Evolutionary conservation across 1,140 invertebrate genomes (phyloP).

Genomic region (Drosophila watanabei): DNA sequence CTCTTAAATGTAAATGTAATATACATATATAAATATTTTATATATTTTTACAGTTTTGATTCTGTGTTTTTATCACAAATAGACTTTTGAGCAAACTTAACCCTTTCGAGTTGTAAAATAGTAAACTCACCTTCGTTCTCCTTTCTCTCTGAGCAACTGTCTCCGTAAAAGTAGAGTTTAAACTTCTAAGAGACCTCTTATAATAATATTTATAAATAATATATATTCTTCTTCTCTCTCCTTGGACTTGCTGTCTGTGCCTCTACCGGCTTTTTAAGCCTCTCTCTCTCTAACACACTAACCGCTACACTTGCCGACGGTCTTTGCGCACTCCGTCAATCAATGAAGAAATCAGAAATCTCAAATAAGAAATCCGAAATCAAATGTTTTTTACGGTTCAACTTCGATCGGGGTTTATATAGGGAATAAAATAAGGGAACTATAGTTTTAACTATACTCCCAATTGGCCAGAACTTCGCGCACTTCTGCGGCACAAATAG

Average conservation of each 20-base stretch:
- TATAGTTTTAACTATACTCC: constrained; percentile 1
- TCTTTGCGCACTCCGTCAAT: constrained; percentile 48
- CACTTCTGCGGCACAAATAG: constrained; percentile 11
- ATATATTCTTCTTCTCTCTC: not conserved
- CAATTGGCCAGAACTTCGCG: constrained; percentile 17
- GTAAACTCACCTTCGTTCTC: constrained; percentile 18
- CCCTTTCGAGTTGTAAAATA: too few species aligned
- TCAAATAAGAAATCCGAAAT: not conserved
- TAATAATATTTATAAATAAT: not conserved
- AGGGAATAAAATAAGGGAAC: not conserved
- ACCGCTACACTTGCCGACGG: constrained; percentile 65
- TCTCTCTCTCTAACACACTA: not conserved
- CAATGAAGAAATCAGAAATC: constrained; percentile 10
- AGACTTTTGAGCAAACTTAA: not conserved
- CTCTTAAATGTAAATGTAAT: not conserved
- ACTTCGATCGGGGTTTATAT: not conserved
- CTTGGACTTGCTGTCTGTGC: constrained; percentile 1
- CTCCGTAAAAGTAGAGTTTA: not conserved
- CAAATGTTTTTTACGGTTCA: constrained; percentile 11
- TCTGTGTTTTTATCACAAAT: too few species aligned
- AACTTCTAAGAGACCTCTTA: not conserved
- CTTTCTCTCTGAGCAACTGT: not conserved
- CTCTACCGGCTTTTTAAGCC: constrained; percentile 1
- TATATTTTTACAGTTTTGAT: too few species aligned
- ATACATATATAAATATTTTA: not conserved